Conservation (phyloP, 1,140 invertebrate species). For the Hylaeus anthracinus region DNA sequence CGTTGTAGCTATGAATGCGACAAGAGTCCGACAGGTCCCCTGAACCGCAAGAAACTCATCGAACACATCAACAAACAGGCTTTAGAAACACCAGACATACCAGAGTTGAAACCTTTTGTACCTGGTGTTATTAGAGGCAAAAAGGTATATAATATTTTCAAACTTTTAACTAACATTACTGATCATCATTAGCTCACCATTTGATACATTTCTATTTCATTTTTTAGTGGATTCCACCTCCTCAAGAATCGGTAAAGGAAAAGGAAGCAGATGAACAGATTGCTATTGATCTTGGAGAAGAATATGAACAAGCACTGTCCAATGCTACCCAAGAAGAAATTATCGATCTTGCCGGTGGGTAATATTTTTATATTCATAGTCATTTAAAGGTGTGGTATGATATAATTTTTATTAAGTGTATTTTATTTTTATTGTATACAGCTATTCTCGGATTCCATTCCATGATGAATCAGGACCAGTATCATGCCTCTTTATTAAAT, state of each 20-base stretch:
- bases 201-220: constrained; percentile 4
- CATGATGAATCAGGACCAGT: constrained; percentile 99
- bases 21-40: constrained; percentile 96
- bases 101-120: constrained; percentile 96
- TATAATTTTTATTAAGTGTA: background rate
- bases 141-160: constrained; percentile 83
- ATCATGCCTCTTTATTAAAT: constrained; percentile 96
- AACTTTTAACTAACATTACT: no score
- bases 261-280: constrained; percentile 94
- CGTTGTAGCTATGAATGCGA: constrained; percentile 97
- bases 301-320: constrained; percentile 96
- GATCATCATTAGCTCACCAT: no score
- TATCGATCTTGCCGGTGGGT: constrained; percentile 97
- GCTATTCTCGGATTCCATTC: constrained; percentile 99
- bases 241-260: constrained; percentile 89
- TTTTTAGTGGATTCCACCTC: constrained; percentile 90
- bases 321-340: constrained; percentile 98
- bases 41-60: constrained; percentile 97
- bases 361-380: background rate
- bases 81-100: constrained; percentile 97
- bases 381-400: background rate
- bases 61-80: constrained; percentile 99
- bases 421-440: constrained; percentile 77
- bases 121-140: constrained; percentile 94
- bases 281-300: constrained; percentile 95